Percentiles rank a stretch among this genome's conserved stretches.
phyloP scores from a whole-genome alignment of 2,113 vertebrate genomes.

The Tinamus guttatus region DNA sequence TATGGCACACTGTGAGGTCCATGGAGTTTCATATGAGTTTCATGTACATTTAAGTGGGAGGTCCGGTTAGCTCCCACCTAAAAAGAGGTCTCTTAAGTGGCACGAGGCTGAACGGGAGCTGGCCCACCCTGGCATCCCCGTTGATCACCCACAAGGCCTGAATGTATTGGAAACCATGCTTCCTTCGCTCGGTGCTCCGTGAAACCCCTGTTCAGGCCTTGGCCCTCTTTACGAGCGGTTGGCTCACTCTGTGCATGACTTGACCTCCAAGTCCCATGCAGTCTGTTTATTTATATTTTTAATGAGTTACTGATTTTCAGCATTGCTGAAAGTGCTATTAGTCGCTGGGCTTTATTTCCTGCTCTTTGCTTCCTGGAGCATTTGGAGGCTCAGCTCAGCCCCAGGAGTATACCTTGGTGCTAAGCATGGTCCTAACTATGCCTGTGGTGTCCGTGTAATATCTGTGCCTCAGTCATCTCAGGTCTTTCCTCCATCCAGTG shows the following conservation, averaged over 20 bases:
- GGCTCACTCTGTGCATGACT: not conserved
- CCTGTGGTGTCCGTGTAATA: accelerated
- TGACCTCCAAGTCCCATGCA: accelerated
- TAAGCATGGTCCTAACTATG: accelerated
- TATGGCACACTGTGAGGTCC: not conserved
- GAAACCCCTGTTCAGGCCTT: not conserved
- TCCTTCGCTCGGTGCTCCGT: accelerated
- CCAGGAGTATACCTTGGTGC: accelerated
- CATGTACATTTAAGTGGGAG: too few species aligned
- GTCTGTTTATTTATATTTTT: not conserved
- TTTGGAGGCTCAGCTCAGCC: not conserved
- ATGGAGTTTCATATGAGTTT: not conserved
- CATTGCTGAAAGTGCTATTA: not conserved
- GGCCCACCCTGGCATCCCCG: not conserved
- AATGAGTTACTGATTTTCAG: not conserved
- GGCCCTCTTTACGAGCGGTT: not conserved
- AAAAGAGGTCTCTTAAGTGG: not conserved
- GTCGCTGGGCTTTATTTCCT: not conserved
- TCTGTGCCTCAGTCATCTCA: not conserved
- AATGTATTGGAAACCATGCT: not conserved
- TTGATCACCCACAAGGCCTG: accelerated
- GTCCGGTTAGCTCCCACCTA: too few species aligned
- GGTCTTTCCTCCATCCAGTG: accelerated
- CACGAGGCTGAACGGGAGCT: not conserved
- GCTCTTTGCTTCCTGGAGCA: not conserved